Percentiles rank a stretch among this genome's conserved stretches.
These are phyloP conservation scores for Synanthedon formicaeformis DNA, from an alignment of 2,888 invertebrate genomes.

Conservation along the genomic window DNA sequence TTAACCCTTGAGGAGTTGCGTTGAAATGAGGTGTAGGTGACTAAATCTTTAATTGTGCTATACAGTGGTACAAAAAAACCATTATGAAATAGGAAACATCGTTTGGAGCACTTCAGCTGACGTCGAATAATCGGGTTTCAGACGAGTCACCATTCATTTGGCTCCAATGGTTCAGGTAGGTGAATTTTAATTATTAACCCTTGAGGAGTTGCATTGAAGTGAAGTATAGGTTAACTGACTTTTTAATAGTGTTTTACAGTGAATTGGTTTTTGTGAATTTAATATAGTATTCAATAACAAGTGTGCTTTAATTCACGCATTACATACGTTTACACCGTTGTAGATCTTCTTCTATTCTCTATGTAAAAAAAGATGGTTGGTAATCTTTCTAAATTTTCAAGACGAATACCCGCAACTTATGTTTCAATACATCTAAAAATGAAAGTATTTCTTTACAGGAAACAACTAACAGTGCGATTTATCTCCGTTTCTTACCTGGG, in stretches of 20 bases:
- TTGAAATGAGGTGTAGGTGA: neutral
- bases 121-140: neutral
- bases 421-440: conserved; percentile 41
- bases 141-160: too few relatives aligned
- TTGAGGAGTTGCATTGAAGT: neutral
- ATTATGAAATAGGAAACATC: neutral
- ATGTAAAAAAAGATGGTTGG: neutral
- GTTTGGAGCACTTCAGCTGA: neutral
- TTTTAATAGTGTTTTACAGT: too few relatives aligned
- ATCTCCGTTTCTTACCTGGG: too few relatives aligned
- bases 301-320: neutral
- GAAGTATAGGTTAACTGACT: neutral
- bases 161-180: too few relatives aligned
- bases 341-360: neutral
- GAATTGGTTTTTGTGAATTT: too few relatives aligned
- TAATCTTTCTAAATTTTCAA: conserved; percentile 26
- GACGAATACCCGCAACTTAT: conserved; percentile 37
- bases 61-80: neutral
- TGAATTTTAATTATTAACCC: neutral
- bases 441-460: conserved; percentile 6
- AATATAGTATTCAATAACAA: neutral
- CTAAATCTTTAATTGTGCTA: neutral
- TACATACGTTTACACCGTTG: neutral
- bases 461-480: too few relatives aligned
- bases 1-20: neutral